Evolutionary conservation across 2,113 vertebrate genomes (phyloP), one percentile per base, ranked within the genome.

Genomic region (Anguilla rostrata): DNA sequence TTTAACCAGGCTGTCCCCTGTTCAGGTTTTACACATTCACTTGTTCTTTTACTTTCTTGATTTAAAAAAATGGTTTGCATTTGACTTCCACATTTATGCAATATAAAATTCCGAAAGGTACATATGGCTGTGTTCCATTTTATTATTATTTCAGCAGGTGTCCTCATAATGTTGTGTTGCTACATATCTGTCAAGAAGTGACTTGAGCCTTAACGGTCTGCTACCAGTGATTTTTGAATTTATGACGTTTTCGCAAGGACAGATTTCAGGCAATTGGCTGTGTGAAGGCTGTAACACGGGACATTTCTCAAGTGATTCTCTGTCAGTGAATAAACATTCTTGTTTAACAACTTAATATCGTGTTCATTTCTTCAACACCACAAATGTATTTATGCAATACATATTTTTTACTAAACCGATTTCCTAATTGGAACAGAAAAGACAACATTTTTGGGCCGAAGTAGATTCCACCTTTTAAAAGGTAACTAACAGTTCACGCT

Each of bases 261-360:
- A 29, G 11, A 79, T 22, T 41, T 20, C 49, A 40, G 46, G 46
- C 43, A 53, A 53, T 29, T 12, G 14, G 49, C 49, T 83, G 81
- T 83, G 22, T 56, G 7, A 29, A 15, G 40, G 46, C 56, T 84
- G 57, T 18, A 49, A 34, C 40, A 8, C 1, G 3, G 18, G 34
- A 39, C 18, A 26, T 34, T 12, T 66, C 41, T 16, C 39, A 39
- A 66, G 11, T 39, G 57, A 84, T 83, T 83, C 79, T 63, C 56
- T 83, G 29, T 63, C 63, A 87, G 86, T 5, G 66, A 87, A 83
- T 87, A 87, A 87, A 87, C 43, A 75, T 83, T 86, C 40, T 63
- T 87, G 34, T 87, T 53, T 15, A 60, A 49, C 12, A 84, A 39
- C 39, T 60, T 60, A 22, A 20, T 83, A 40, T 53, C 39, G 9